Conservation (phyloP, 92 coral and sea anemone species). For the Galaxea fascicularis region DNA sequence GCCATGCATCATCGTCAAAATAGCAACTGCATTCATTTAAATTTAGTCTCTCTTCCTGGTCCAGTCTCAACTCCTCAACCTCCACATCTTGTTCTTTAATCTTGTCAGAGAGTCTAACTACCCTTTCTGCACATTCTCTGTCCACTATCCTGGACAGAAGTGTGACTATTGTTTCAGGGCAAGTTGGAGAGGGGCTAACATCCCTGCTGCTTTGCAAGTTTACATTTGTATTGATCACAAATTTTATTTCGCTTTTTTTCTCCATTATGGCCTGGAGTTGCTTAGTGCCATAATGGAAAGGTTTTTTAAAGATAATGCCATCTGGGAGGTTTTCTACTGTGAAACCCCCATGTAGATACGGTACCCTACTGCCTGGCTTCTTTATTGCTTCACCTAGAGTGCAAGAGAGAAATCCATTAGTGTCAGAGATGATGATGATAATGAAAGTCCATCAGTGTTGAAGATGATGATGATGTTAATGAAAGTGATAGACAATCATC, state of each 20-base stretch:
- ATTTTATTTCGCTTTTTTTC: slow-evolving; percentile 55
- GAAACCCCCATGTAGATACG: slow-evolving; percentile 71
- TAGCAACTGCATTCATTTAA: slow-evolving; percentile 40
- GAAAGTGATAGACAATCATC: too few species aligned
- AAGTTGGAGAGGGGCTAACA: slow-evolving; percentile 27
- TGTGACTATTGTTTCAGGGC: slow-evolving; percentile 17
- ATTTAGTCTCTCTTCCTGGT: slow-evolving; percentile 57
- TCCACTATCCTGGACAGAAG: slow-evolving; percentile 52
- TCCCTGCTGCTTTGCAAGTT: slow-evolving; percentile 25
- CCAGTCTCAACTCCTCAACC: slow-evolving; percentile 52
- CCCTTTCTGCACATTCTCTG: slow-evolving; percentile 51
- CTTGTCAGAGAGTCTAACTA: slow-evolving; percentile 45
- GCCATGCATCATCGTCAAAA: slow-evolving; percentile 66
- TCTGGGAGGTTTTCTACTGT: slow-evolving; percentile 64
- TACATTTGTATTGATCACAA: slow-evolving; percentile 26
- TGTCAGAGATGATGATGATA: too few species aligned
- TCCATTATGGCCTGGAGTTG: slow-evolving; percentile 71
- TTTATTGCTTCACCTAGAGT: slow-evolving; percentile 64
- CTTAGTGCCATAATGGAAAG: slow-evolving; percentile 68
- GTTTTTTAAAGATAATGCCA: slow-evolving; percentile 67
- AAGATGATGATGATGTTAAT: too few species aligned
- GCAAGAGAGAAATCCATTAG: slow-evolving; percentile 11
- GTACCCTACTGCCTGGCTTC: slow-evolving; percentile 60
- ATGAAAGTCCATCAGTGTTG: too few species aligned
- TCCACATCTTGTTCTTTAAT: slow-evolving; percentile 62